Evolutionary conservation across 1,140 invertebrate species (phyloP), one percentile per base, ranked within the genome.

Genomic region (Scaptodrosophila lebanonensis): DNA sequence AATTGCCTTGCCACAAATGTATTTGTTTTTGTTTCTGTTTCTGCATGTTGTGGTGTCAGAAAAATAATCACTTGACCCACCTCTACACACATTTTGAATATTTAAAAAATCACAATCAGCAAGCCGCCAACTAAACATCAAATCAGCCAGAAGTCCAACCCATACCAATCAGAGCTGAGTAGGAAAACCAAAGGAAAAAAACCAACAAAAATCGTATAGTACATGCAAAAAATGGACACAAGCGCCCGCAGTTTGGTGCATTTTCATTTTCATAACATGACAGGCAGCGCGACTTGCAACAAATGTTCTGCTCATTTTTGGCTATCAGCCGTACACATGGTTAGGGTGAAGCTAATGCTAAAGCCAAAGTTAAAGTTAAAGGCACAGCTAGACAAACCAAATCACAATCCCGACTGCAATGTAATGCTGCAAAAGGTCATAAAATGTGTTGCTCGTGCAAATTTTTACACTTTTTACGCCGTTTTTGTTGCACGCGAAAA

Each of bases 391-490:
- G 33, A 57, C 66, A 65, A 30, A 33, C 15, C 22, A 3, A 25
- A 25, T n/a, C n/a, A n/a, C n/a, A n/a, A n/a, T 25, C 22, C n/a
- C 22, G 8, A 25, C 3, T 8, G 8, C 22, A 25, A 25, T 25
- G 22, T 25, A 25, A 25, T 4, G 22, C 73, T 77, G 68, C 59
- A 77, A 77, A 77, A 77, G 73, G 73, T 77, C 73, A 77, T 77
- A 77, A 77, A 77, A 77, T 77, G 73, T 77, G 73, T 63, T 79
- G 73, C 67, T 77, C 75, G 75, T 79, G 68, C 76, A 76, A 76
- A 76, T 76, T 76, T 76, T 76, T 76, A 76, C 73, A 79, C 73
- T 60, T 58, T 25, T 25, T 25, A n/a, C 58, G 72, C 51, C 58
- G 18, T 12, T 11, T 18, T 35, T 17, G 20, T 51, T 39, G 53